Evolutionary conservation across 2,797 vertebrate species (phyloP).

Genomic region (Semaprochilodus insignis): DNA sequence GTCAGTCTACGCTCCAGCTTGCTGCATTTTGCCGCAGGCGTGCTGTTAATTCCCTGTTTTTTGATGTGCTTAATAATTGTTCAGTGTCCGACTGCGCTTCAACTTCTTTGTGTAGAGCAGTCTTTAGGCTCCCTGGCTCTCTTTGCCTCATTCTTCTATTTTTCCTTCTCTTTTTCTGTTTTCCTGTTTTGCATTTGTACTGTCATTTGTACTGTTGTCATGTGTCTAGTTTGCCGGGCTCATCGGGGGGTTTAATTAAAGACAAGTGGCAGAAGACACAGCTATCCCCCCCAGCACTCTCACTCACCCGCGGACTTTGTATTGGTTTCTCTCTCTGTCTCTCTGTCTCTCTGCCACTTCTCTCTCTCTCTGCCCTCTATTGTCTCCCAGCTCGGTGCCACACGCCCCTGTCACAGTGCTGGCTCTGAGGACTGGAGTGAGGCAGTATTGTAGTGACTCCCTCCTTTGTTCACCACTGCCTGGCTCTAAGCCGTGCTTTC

Average conservation of each 20-base stretch:
- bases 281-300: background rate
- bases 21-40: background rate
- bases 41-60: background rate
- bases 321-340: conserved; percentile 8
- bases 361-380: conserved; percentile 21
- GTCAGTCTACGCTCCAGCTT: conserved; percentile 70
- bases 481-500: conserved; percentile 32
- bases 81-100: background rate
- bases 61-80: background rate
- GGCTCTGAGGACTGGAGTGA: conserved; percentile 22
- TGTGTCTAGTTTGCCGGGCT: conserved; percentile 39
- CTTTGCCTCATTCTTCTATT: background rate
- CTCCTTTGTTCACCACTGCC: conserved; percentile 56
- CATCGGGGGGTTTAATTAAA: conserved; percentile 58
- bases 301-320: background rate
- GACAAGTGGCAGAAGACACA: conserved; percentile 40
- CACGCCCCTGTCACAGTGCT: conserved; percentile 43
- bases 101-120: background rate
- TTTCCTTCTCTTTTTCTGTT: background rate
- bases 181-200: conserved; percentile 31
- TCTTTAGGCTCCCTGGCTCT: conserved; percentile 12
- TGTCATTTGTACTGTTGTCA: conserved; percentile 29
- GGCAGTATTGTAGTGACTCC: conserved; percentile 30
- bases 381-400: conserved; percentile 23
- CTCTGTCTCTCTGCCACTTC: background rate